A percentile compares a stretch with the other conserved stretches of the same genome.
These are phyloP conservation scores for Volucella zonaria DNA, from an alignment of 2,888 invertebrate genomes.

Conservation along the genomic window DNA sequence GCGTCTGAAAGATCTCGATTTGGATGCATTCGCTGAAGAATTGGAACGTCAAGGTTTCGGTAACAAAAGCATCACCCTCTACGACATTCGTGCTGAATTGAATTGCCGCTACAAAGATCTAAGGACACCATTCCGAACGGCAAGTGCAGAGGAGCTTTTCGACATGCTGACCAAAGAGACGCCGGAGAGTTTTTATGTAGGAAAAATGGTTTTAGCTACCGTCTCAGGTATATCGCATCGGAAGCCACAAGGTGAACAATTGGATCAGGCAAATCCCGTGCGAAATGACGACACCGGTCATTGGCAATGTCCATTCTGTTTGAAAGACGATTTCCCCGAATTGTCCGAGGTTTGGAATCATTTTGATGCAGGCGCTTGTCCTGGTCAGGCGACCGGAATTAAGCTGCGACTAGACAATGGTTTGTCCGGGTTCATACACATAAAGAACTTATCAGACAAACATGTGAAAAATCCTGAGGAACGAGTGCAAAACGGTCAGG, in stretches of 20 bases:
- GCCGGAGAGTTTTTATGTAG: conserved; percentile 95
- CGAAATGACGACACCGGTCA: conserved; percentile 96
- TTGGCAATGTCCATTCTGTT: conserved; percentile 99
- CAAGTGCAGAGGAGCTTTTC: conserved; percentile 94
- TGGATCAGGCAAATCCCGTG: conserved; percentile 97
- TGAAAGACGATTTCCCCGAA: conserved; percentile 97
- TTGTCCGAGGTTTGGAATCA: conserved; percentile 99
- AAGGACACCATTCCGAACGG: conserved; percentile 89
- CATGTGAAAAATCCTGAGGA: conserved; percentile 96
- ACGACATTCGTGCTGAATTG: conserved; percentile 97
- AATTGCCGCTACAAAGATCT: conserved; percentile 96
- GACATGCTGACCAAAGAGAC: conserved; percentile 98
- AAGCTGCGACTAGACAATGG: conserved; percentile 95
- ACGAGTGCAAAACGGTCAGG: conserved; percentile 92
- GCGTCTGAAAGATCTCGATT: conserved; percentile 95
- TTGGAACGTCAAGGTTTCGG: conserved; percentile 95
- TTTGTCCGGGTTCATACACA: conserved; percentile 95
- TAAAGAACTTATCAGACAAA: conserved; percentile 96
- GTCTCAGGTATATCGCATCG: conserved; percentile 92
- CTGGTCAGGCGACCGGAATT: conserved; percentile 97
- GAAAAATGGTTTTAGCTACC: conserved; percentile 92
- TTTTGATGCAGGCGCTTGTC: conserved; percentile 97
- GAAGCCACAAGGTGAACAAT: conserved; percentile 95
- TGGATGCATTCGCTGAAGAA: conserved; percentile 99
- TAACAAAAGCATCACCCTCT: conserved; percentile 96